phyloP scores from a whole-genome alignment of 2,113 vertebrate genomes.

The Melospiza melodia region DNA sequence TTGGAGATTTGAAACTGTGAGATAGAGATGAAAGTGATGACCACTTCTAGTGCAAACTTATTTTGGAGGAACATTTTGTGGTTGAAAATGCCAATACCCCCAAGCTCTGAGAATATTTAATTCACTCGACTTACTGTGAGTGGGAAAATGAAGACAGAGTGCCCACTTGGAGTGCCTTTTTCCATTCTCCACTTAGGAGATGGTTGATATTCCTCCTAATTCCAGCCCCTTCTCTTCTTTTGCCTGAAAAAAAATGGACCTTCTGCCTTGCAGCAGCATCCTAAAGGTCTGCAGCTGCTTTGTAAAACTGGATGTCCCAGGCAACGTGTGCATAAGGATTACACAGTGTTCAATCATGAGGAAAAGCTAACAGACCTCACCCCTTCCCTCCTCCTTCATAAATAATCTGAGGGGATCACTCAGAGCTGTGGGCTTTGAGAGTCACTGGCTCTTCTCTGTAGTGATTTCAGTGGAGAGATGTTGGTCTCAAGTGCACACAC shows the following conservation, averaged over 20 bases:
- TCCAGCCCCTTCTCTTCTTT: neutral
- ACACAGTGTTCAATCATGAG: neutral
- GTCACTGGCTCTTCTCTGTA: neutral
- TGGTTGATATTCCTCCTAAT: neutral
- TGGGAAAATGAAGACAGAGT: neutral
- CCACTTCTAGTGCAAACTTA: neutral
- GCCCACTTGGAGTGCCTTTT: neutral
- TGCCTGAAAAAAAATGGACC: neutral
- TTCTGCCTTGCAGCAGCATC: neutral
- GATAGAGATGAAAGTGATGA: neutral
- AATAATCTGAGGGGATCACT: neutral
- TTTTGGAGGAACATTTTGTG: neutral
- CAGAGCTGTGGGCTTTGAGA: neutral
- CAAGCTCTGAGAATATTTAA: neutral
- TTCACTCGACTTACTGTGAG: neutral
- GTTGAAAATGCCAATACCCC: neutral
- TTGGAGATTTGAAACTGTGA: neutral
- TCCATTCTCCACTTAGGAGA: neutral
- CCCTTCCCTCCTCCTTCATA: neutral
- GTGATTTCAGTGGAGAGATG: neutral
- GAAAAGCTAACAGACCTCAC: neutral
- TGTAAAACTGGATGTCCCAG: neutral
- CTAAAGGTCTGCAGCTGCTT: neutral
- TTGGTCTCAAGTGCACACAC: fast-evolving
- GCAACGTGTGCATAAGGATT: neutral